Conservation (phyloP, 2,797 vertebrate genomes). For the Gallinago solitaria region DNA sequence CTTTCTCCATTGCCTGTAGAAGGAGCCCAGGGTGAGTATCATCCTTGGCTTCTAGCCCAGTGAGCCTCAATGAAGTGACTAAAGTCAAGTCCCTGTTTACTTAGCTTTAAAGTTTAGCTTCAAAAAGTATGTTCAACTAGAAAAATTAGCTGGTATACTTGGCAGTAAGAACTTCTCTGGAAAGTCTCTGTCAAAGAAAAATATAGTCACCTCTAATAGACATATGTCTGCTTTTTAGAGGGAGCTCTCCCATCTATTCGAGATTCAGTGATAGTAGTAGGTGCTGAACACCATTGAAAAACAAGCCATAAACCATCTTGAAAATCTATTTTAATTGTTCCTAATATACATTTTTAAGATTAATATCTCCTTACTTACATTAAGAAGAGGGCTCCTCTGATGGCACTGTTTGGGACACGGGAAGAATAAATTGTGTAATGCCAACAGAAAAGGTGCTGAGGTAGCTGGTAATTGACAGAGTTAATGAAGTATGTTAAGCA, state of each 20-base stretch:
- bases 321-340: constrained; percentile 42
- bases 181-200: not conserved
- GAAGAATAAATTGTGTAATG: constrained; percentile 51
- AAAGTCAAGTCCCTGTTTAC: not conserved
- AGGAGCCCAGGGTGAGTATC: not conserved
- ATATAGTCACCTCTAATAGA: not conserved
- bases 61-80: not conserved
- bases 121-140: not conserved
- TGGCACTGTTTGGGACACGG: not conserved
- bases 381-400: not conserved
- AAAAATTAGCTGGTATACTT: not conserved
- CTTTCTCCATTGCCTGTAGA: not conserved
- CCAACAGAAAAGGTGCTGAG: constrained; percentile 49
- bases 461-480: constrained; percentile 56
- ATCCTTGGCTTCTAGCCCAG: not conserved
- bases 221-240: not conserved
- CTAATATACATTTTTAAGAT: constrained; percentile 38
- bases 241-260: not conserved
- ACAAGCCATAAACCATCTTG: constrained; percentile 6
- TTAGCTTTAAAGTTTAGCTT: not conserved
- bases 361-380: not conserved
- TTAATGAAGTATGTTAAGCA: constrained; percentile 67
- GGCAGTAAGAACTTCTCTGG: not conserved
- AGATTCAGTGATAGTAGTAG: not conserved
- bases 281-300: constrained; percentile 11